Conservation (phyloP, 2,888 invertebrate genomes). For the Troides aeacus region DNA sequence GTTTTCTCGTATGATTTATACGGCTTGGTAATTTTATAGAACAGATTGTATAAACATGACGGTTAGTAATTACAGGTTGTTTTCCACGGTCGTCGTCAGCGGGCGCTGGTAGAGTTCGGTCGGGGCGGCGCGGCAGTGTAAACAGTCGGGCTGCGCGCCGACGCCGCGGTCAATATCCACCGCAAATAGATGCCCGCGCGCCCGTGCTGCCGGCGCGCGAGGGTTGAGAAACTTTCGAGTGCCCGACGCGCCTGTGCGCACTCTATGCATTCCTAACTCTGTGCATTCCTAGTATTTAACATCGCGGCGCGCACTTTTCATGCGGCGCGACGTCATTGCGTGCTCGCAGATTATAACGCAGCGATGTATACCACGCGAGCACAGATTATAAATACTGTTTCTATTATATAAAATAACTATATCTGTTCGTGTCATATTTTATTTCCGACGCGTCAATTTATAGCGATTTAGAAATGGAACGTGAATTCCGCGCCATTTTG, state of each 20-base stretch:
- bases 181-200: constrained; percentile 59
- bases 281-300: constrained; percentile 16
- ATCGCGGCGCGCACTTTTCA: neutral
- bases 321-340: neutral
- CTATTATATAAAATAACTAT: no score
- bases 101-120: neutral
- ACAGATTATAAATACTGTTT: no score
- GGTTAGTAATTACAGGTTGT: constrained; percentile 1
- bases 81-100: no score
- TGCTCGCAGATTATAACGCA: no score
- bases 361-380: no score
- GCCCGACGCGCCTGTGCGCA: constrained; percentile 2
- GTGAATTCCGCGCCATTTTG: no score
- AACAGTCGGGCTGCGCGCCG: constrained; percentile 55
- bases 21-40: neutral
- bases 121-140: constrained; percentile 55
- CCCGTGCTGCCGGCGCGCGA: constrained; percentile 39
- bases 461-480: no score
- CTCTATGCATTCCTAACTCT: constrained; percentile 16
- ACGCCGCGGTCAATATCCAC: constrained; percentile 70
- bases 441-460: no score
- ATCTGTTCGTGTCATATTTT: no score
- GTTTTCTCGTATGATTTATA: no score
- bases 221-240: constrained; percentile 36
- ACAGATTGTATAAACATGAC: constrained; percentile 7